A percentile compares a stretch with the other conserved stretches of the same genome.
These are phyloP conservation scores for Urocitellus parryii DNA, from an alignment of 2,113 vertebrate species.

Conservation along the genomic window DNA sequence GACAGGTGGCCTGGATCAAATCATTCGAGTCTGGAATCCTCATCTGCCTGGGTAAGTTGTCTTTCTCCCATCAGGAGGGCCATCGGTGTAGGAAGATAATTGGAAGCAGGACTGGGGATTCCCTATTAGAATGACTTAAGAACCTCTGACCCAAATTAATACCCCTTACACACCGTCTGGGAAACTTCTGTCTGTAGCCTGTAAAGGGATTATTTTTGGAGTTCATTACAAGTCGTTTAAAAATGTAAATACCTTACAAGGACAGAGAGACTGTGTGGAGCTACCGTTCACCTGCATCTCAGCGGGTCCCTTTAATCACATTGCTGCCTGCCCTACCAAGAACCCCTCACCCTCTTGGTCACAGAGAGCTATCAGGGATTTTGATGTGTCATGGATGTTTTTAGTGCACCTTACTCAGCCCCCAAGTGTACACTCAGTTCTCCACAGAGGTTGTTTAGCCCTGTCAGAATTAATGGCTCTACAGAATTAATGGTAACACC, in stretches of 20 bases:
- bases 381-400: accelerated
- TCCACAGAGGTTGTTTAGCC: not conserved
- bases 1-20: conserved; percentile 87
- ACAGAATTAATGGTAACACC: no score
- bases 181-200: not conserved
- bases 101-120: not conserved
- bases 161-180: not conserved
- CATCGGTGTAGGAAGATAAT: not conserved
- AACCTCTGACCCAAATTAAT: not conserved
- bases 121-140: not conserved
- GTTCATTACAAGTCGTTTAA: not conserved
- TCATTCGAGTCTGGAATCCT: conserved; percentile 89
- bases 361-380: not conserved
- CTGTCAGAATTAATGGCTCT: not conserved
- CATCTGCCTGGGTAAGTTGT: conserved; percentile 83
- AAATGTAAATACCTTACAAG: not conserved
- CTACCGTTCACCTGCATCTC: not conserved
- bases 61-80: not conserved
- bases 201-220: not conserved
- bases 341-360: no score
- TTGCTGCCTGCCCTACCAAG: not conserved
- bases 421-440: not conserved
- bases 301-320: not conserved
- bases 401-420: not conserved
- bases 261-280: not conserved